Conservation (phyloP, 2,113 vertebrate genomes). For the Amazona vittata region DNA sequence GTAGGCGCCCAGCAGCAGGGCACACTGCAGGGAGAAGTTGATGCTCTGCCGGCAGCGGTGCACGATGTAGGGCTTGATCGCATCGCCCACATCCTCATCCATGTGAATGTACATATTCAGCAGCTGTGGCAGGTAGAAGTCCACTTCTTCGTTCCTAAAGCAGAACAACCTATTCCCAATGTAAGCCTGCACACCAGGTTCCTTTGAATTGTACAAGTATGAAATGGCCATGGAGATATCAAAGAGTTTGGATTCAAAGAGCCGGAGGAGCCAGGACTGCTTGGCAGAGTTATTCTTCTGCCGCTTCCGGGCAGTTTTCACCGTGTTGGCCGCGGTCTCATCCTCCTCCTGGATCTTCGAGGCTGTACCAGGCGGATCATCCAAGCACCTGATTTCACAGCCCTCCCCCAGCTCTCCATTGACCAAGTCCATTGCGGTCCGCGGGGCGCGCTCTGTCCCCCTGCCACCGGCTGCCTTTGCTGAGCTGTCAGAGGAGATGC, state of each 20-base stretch:
- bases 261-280: constrained; percentile 93
- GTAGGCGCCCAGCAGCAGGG: constrained; percentile 91
- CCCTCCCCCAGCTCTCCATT: constrained; percentile 67
- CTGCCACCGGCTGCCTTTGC: accelerated
- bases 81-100: constrained; percentile 95
- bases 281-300: constrained; percentile 89
- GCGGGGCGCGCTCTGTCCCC: neutral
- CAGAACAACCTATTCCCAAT: constrained; percentile 94
- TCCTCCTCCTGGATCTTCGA: constrained; percentile 76
- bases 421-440: constrained; percentile 19
- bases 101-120: constrained; percentile 99
- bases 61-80: constrained; percentile 96
- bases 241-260: constrained; percentile 96
- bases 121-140: constrained; percentile 94
- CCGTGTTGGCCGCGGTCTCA: constrained; percentile 43
- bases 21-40: constrained; percentile 91
- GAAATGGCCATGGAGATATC: constrained; percentile 98
- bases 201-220: constrained; percentile 95
- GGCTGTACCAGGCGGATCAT: neutral
- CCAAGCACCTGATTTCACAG: constrained; percentile 57
- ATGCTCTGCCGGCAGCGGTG: constrained; percentile 96
- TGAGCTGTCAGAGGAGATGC: neutral
- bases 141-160: constrained; percentile 89
- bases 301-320: constrained; percentile 77
- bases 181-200: constrained; percentile 95